Evolutionary conservation across 2,113 vertebrate genomes (phyloP), one percentile per base, ranked within the genome.

Genomic region (Mustela nigripes): DNA sequence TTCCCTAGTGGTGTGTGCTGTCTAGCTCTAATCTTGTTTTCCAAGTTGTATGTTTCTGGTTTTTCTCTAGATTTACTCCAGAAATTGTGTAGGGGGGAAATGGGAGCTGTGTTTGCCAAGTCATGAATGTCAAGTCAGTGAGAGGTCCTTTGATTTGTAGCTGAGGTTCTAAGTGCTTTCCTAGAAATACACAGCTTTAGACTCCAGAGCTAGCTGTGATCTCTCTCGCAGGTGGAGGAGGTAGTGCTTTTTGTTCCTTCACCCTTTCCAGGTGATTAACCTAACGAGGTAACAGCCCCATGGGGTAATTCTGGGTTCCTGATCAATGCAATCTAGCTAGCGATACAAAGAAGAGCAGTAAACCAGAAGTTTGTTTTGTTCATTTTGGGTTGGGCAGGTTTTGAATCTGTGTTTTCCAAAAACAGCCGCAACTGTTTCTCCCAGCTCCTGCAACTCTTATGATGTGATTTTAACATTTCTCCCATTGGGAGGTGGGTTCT

Each of bases 21-120:
- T 76, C 19, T 81, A 74, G 71, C 15, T 67, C 39, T 69, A 93
- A 88, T 21, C 26, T 36, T 28, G 0, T n/a, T 69, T 42, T 81
- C 26, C 33, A 48, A 69, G 33, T 92, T 82, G 39, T 0, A 8
- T 19, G 18, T 48, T 86, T 31, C 58, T 95, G 92, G 19, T 24
- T 93, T 71, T 92, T 89, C 50, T 89, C 28, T 53, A 92, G n/a
- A 92, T 73, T 58, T 89, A 42, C 24, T 92, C 24, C 9, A 58
- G 39, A 67, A 53, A 31, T 39, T 89, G 4, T 42, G 39, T 10
- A 58, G 10, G 60, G 56, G n/a, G 56, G 16, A 18, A 39, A 2
- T 48, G 21, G 19, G 31, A 24, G 14, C 60, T 92, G 7, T 56
- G 22, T 83, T 83, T 53, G 2, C 48, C 82, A 79, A 56, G 16